phyloP scores from a whole-genome alignment of 2,113 vertebrate species.

The Nothocercus julius region DNA sequence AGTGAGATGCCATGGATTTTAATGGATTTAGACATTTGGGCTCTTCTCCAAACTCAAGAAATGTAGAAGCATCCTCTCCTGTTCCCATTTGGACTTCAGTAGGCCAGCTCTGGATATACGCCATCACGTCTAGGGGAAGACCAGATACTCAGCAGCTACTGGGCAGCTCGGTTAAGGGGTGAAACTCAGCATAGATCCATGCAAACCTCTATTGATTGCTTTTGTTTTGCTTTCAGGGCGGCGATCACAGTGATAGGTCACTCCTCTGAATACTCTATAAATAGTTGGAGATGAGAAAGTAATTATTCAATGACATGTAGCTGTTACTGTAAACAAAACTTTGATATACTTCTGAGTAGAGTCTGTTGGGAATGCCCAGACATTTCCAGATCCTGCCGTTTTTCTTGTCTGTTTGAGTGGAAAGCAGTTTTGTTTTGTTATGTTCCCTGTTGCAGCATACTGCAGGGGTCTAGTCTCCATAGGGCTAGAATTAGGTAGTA shows the following conservation, averaged over 20 bases:
- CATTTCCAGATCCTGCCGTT: not conserved
- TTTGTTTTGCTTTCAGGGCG: slow-evolving; percentile 56
- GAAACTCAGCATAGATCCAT: slow-evolving; percentile 40
- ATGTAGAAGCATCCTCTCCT: not conserved
- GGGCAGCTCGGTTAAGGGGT: slow-evolving; percentile 46
- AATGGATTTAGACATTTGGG: not conserved
- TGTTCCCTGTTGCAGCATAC: not conserved
- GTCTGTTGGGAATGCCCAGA: not conserved
- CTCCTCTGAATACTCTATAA: not conserved
- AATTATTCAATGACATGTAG: slow-evolving; percentile 50
- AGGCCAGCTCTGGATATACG: not conserved
- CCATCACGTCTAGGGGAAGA: not conserved
- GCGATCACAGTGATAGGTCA: slow-evolving; percentile 19
- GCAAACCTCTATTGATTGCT: slow-evolving; percentile 36
- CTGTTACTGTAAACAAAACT: slow-evolving; percentile 49
- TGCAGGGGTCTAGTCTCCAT: not conserved
- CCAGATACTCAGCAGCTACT: not conserved
- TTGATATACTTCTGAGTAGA: slow-evolving; percentile 26
- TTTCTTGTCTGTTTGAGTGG: slow-evolving; percentile 18
- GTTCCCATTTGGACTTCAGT: not conserved
- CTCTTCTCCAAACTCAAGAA: not conserved
- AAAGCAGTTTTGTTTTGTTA: slow-evolving; percentile 29
- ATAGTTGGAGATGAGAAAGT: not conserved
- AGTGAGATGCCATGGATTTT: not conserved
- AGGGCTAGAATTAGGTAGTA: not conserved